Evolutionary conservation across 2,888 invertebrate genomes (phyloP).

Genomic region (Mythimna vitellina): DNA sequence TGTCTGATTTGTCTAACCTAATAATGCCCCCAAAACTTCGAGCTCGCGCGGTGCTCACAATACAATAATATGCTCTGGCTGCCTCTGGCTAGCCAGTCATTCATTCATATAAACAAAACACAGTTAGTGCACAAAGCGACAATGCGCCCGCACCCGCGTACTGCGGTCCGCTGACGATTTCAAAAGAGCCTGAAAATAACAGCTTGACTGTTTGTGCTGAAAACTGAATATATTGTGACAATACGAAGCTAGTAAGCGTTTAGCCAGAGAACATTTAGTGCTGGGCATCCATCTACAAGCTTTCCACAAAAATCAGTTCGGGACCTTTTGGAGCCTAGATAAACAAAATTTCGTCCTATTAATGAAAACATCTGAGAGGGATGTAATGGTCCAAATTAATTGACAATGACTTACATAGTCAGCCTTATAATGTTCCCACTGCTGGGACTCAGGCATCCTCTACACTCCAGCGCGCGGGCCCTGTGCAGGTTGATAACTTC

Average conservation of each 20-base stretch:
- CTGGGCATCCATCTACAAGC: no score
- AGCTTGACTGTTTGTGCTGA: neutral
- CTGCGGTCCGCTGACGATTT: neutral
- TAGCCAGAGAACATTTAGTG: no score
- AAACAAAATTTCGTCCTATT: no score
- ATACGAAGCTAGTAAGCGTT: neutral
- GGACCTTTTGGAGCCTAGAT: no score
- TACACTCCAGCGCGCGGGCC: no score
- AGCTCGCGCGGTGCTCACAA: neutral
- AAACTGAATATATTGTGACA: neutral
- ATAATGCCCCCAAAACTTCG: neutral
- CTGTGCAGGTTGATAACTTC: no score
- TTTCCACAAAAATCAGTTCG: no score
- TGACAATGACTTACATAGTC: no score
- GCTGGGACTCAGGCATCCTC: no score
- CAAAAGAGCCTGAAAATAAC: constrained; percentile 8
- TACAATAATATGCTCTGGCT: neutral
- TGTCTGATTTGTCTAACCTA: neutral
- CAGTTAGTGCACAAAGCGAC: constrained; percentile 20
- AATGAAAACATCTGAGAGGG: no score
- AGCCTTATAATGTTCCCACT: no score
- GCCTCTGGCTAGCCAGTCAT: neutral
- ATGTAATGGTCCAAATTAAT: no score
- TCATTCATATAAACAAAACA: constrained; percentile 25
- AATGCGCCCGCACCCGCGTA: constrained; percentile 10